Conservation (phyloP, 1,140 invertebrate genomes). For the Sarcophaga peregrina region DNA sequence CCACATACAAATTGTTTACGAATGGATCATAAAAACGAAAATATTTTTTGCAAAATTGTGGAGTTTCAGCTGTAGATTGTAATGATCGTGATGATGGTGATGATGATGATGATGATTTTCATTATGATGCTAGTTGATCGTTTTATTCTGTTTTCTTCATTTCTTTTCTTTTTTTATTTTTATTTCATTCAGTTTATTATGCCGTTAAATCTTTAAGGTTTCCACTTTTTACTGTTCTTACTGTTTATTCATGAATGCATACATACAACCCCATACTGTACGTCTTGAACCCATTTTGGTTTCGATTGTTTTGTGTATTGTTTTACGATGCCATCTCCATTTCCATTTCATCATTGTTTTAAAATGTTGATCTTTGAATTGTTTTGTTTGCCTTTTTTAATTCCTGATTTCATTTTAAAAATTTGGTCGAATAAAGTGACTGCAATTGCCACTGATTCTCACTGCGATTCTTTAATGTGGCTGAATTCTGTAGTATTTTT, state of each 20-base stretch:
- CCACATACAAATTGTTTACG: not conserved
- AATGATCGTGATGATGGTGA: not conserved
- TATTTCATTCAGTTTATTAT: not conserved
- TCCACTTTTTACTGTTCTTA: not conserved
- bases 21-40: constrained; percentile 1
- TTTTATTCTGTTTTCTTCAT: no score
- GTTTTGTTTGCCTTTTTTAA: not conserved
- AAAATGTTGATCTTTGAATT: constrained; percentile 17
- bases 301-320: not conserved
- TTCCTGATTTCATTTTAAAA: not conserved
- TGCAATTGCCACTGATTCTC: not conserved
- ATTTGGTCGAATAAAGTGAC: not conserved
- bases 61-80: not conserved
- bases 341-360: not conserved
- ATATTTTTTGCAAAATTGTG: not conserved
- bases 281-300: not conserved
- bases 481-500: not conserved
- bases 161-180: not conserved
- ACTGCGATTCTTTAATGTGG: not conserved
- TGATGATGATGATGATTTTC: not conserved
- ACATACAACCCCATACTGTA: not conserved
- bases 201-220: constrained; percentile 7
- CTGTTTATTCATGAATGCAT: not conserved
- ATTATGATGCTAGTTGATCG: no score
- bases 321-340: not conserved